phyloP scores from a whole-genome alignment of 2,113 vertebrate genomes.

The Dicaeum eximium region DNA sequence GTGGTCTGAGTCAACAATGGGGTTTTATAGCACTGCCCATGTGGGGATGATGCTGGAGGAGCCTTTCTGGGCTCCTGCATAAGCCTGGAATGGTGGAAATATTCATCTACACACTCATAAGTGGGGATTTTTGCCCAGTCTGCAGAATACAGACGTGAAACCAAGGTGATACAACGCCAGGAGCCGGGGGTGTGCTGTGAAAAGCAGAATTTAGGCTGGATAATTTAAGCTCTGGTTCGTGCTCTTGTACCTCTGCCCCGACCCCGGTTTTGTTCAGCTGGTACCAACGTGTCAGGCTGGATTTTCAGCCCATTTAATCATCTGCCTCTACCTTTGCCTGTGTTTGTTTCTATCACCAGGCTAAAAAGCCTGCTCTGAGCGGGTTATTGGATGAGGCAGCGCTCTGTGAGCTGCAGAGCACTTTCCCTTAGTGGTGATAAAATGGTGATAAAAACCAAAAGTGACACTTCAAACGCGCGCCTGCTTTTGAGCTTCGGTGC shows the following conservation, averaged over 20 bases:
- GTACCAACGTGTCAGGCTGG: conserved; percentile 32
- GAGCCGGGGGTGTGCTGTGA: background rate
- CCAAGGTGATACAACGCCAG: background rate
- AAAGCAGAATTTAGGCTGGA: background rate
- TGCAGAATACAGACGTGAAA: background rate
- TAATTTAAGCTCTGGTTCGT: background rate
- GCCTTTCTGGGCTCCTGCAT: background rate
- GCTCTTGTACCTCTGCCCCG: background rate
- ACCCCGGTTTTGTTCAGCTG: conserved; percentile 20
- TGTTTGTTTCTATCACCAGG: conserved; percentile 42
- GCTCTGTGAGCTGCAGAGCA: background rate
- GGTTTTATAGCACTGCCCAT: background rate
- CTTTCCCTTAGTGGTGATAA: conserved; percentile 51
- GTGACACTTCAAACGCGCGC: conserved; percentile 54
- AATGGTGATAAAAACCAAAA: conserved; percentile 61
- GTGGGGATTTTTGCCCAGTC: background rate
- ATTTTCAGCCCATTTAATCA: conserved; percentile 63
- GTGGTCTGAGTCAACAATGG: background rate
- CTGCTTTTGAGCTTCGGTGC: background rate
- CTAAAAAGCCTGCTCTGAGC: background rate
- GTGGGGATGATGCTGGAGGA: background rate
- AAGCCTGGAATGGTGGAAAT: background rate
- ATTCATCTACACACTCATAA: background rate
- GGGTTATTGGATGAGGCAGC: conserved; percentile 39
- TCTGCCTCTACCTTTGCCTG: conserved; percentile 16